Conservation (phyloP, 2,888 invertebrate genomes). For the Acanthococcus lagerstroemiae region DNA sequence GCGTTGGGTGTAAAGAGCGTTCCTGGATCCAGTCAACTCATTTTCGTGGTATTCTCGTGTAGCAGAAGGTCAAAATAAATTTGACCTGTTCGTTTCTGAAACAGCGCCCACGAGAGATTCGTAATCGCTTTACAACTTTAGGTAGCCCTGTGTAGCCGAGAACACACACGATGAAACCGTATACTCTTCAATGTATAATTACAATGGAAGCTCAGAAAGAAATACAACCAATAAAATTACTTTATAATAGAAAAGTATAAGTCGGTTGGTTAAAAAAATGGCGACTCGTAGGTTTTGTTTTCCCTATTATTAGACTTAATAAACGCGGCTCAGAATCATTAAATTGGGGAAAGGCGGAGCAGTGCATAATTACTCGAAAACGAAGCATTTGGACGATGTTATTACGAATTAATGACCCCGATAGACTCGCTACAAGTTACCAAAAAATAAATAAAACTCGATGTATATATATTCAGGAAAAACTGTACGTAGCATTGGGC, state of each 20-base stretch:
- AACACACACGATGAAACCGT: slow-evolving; percentile 22
- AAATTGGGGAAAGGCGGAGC: slow-evolving; percentile 7
- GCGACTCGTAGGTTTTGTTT: slow-evolving; percentile 14
- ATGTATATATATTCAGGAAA: slow-evolving; percentile 15
- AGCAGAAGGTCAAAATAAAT: too few relatives aligned
- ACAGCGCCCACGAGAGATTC: too few relatives aligned
- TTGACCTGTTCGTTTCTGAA: too few relatives aligned
- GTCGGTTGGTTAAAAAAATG: slow-evolving; percentile 15
- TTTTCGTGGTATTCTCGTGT: too few relatives aligned
- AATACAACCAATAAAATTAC: slow-evolving; percentile 14
- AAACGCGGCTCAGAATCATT: too few relatives aligned
- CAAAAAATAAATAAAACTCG: not conserved
- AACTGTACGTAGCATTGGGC: slow-evolving; percentile 8
- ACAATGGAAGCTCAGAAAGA: not conserved
- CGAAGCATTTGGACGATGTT: slow-evolving; percentile 15
- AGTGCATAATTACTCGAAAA: slow-evolving; percentile 5
- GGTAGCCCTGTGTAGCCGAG: not conserved
- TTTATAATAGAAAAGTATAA: slow-evolving; percentile 13
- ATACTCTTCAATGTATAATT: slow-evolving; percentile 1
- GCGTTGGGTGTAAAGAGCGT: too few relatives aligned
- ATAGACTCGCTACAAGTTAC: not conserved
- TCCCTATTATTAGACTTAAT: too few relatives aligned
- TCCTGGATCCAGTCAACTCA: too few relatives aligned
- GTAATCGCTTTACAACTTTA: too few relatives aligned
- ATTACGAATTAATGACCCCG: slow-evolving; percentile 22